Base-by-base conservation (phyloP, 2,113 vertebrate species). In the Calyptomena viridis region DNA sequence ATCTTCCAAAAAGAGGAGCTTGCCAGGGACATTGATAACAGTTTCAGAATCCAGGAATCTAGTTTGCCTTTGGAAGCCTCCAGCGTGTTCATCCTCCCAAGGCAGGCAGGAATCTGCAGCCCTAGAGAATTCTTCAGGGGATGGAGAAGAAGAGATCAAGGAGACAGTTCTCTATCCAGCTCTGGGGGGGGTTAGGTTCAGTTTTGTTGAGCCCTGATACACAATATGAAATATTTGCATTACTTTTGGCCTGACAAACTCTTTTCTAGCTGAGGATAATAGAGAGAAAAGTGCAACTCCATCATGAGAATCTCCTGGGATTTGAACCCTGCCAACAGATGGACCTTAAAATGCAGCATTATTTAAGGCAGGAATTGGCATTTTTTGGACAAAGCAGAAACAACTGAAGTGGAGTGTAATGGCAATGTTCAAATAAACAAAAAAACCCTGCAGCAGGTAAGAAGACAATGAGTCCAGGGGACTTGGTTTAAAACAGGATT, bases 61-160 rank as follows among this genome's bases (percentile, higher is more conserved):
- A 16, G 4, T 49, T 80, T 94, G 46, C 9, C 20, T 86, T 59
- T 1, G 7, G 69, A 31, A 7, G 1, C 37, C 37, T 82, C 71
- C 56, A 82, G 14, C 9, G 0, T 1, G 2, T 35, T 64, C 4
- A 0, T 49, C 31, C 18, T 67, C 24, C 52, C 49, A 56, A 21
- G 7, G n/a, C 0, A 1, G 17, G 31, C n/a, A 72, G n/a, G 14
- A 7, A 1, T 8, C 42, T 23, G n/a, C 52, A 82, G 35, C 14
- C 27, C 18, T 73, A 39, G 33, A 63, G 30, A 76, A 77, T 64
- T 56, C 53, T 87, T 17, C 10, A 68, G 11, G 35, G 35, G 24
- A 8, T 19, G 2, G 19, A 68, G 76, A 59, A n/a, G 30, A 80
- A 49, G 25, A 23, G 31, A 37, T 53, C 16, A 49, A 67, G 35